Percentiles rank a stretch among this genome's conserved stretches.
Conservation (phyloP, 1,140 invertebrate genomes). For the Hycleus cichorii region DNA sequence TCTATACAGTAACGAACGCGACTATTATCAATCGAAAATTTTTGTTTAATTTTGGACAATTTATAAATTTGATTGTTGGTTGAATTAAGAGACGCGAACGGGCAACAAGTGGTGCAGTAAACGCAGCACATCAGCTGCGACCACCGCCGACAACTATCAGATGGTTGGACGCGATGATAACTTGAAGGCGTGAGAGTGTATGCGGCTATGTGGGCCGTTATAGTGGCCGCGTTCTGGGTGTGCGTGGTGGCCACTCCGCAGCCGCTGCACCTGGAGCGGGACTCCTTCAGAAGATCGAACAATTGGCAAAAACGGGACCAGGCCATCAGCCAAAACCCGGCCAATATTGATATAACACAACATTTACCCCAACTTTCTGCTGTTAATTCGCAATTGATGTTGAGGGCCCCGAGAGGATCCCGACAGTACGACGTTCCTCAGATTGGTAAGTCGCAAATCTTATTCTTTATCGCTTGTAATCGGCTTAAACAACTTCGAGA, state of each 20-base stretch:
- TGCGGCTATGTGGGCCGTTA: constrained; percentile 38
- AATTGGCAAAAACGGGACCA: constrained; percentile 33
- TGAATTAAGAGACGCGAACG: neutral
- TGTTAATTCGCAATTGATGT: constrained; percentile 48
- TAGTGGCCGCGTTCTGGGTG: constrained; percentile 38
- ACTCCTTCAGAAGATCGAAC: constrained; percentile 23
- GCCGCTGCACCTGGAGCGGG: constrained; percentile 32
- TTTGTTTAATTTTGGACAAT: too few relatives aligned
- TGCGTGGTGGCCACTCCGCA: constrained; percentile 39
- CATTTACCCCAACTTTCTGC: constrained; percentile 22
- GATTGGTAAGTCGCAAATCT: constrained; percentile 50
- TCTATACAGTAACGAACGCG: too few relatives aligned
- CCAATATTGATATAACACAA: constrained; percentile 16
- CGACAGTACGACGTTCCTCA: constrained; percentile 62
- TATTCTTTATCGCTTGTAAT: too few relatives aligned
- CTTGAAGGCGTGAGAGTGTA: constrained; percentile 32
- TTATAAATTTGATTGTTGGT: too few relatives aligned
- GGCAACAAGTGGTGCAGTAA: constrained; percentile 31
- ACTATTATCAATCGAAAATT: too few relatives aligned
- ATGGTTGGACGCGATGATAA: constrained; percentile 34
- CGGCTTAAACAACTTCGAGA: too few relatives aligned
- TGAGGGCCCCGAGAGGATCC: constrained; percentile 54
- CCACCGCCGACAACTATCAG: neutral
- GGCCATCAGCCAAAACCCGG: constrained; percentile 10
- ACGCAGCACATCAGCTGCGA: too few relatives aligned